Evolutionary conservation across 64 coral and sea anemone species (phyloP).

Genomic region (Pocillopora verrucosa): DNA sequence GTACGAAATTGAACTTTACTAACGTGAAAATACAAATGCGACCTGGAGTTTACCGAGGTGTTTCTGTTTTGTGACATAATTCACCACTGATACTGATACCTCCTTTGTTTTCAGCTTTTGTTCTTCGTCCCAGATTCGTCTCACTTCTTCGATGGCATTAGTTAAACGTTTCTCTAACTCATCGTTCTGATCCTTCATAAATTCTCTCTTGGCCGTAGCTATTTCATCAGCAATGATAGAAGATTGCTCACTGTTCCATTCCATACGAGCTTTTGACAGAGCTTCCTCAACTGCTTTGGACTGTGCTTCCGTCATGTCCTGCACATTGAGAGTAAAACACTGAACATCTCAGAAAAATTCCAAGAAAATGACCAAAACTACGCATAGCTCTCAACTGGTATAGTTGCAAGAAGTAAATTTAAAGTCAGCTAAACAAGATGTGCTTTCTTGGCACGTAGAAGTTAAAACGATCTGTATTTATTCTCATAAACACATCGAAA

Average conservation of each 20-base stretch:
- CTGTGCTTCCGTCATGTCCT: constrained; percentile 14
- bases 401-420: not conserved
- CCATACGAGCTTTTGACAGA: constrained; percentile 27
- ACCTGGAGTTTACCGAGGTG: too few relatives aligned
- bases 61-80: not conserved
- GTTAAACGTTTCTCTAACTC: constrained; percentile 54
- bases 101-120: constrained; percentile 46
- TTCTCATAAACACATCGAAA: too few relatives aligned
- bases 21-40: too few relatives aligned
- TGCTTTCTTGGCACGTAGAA: not conserved
- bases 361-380: not conserved
- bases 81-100: not conserved
- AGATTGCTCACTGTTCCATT: constrained; percentile 15
- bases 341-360: not conserved
- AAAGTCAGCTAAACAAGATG: not conserved
- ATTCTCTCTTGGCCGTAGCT: constrained; percentile 30
- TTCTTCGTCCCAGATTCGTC: constrained; percentile 59
- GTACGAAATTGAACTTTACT: too few relatives aligned
- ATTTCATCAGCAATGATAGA: constrained; percentile 24
- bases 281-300: constrained; percentile 16
- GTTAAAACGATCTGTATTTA: too few relatives aligned
- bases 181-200: constrained; percentile 48
- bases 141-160: constrained; percentile 54
- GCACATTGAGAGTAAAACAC: not conserved
- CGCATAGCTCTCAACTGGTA: not conserved